Conservation (phyloP, 2,113 vertebrate genomes). For the Callipepla californica region DNA sequence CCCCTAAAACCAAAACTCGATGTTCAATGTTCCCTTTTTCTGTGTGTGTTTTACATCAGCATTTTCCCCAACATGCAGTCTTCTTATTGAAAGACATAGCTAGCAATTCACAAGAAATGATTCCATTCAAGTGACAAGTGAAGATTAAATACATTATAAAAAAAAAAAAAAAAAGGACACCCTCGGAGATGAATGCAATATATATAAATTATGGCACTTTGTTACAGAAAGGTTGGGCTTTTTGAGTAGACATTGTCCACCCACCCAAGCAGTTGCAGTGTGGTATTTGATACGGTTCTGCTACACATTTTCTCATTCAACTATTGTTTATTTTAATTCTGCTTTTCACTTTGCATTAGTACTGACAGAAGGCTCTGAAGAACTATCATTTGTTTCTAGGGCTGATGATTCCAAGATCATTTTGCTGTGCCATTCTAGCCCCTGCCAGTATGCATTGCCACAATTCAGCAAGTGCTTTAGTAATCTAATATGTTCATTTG, state of each 20-base stretch:
- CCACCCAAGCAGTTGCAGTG: background rate
- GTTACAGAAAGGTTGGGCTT: background rate
- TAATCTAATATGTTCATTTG: constrained; percentile 21
- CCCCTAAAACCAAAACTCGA: background rate
- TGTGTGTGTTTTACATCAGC: background rate
- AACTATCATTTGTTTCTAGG: background rate
- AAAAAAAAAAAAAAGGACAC: background rate
- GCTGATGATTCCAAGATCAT: background rate
- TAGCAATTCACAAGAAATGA: background rate
- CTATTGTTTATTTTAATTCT: background rate
- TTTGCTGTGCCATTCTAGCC: background rate
- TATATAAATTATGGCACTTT: background rate
- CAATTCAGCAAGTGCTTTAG: background rate
- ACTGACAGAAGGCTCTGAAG: background rate
- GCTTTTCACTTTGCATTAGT: background rate
- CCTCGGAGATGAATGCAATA: background rate
- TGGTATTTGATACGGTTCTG: background rate
- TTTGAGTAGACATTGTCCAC: background rate
- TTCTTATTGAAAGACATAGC: background rate
- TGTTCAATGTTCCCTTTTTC: background rate
- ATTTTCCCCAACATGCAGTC: background rate
- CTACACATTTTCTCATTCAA: background rate
- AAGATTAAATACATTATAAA: background rate
- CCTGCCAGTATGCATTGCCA: background rate
- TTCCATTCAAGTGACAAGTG: background rate